Evolutionary conservation across 2,888 invertebrate species (phyloP).

Genomic region (Auanema sp.): DNA sequence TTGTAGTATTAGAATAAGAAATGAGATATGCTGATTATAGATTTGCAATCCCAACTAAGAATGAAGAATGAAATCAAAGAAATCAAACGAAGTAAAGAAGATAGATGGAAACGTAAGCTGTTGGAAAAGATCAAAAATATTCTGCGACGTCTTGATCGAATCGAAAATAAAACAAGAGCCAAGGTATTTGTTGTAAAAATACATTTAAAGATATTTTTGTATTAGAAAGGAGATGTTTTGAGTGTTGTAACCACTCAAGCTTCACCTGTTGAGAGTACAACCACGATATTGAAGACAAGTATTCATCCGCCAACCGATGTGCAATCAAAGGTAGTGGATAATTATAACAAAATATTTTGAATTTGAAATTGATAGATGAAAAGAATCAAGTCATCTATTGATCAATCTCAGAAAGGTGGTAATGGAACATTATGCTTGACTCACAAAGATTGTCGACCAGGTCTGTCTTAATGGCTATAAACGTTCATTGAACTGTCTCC

Average conservation of each 20-base stretch:
- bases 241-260: constrained; percentile 11
- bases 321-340: not conserved
- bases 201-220: not conserved
- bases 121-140: constrained; percentile 38
- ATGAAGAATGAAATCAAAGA: constrained; percentile 2
- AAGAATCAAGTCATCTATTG: constrained; percentile 20
- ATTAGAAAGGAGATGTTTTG: constrained; percentile 3
- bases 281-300: constrained; percentile 17
- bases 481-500: not conserved
- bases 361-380: constrained; percentile 12
- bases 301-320: constrained; percentile 15
- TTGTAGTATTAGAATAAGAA: too few relatives aligned
- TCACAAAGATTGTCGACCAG: constrained; percentile 36
- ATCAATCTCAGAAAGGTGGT: constrained; percentile 25
- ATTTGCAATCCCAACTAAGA: not conserved
- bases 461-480: constrained; percentile 7
- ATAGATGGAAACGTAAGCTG: constrained; percentile 25
- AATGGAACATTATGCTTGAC: constrained; percentile 21
- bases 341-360: constrained; percentile 3
- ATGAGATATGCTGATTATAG: too few relatives aligned
- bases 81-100: constrained; percentile 11
- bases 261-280: not conserved
- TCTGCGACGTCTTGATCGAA: constrained; percentile 16
- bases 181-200: not conserved
- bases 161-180: constrained; percentile 13